Conservation (phyloP, 2,113 vertebrate species). For the Burhinus oedicnemus region DNA sequence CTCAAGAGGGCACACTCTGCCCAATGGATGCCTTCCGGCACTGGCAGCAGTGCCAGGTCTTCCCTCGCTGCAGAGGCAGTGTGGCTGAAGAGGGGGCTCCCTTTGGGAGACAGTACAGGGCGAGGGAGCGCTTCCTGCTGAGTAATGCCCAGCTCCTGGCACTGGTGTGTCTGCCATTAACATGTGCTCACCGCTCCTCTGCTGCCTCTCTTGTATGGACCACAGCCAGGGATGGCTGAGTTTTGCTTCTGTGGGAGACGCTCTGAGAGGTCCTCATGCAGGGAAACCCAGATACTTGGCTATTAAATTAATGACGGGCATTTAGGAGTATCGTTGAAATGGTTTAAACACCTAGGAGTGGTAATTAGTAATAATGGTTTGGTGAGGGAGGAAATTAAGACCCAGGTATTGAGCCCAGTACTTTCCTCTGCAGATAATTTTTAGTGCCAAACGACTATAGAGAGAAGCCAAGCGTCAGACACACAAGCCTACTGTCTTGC, state of each 20-base stretch:
- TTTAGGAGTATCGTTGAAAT: conserved; percentile 14
- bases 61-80: neutral
- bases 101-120: neutral
- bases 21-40: accelerated
- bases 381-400: conserved; percentile 54
- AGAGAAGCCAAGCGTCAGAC: neutral
- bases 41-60: neutral
- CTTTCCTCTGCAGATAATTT: conserved; percentile 58
- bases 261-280: neutral
- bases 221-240: neutral
- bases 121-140: neutral
- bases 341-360: conserved; percentile 34
- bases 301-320: neutral
- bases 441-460: conserved; percentile 47
- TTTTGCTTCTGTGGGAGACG: neutral
- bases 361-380: conserved; percentile 46
- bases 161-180: neutral
- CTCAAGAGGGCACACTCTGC: neutral
- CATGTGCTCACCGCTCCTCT: neutral
- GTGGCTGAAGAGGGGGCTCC: neutral
- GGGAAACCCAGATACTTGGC: conserved; percentile 27
- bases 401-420: conserved; percentile 27
- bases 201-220: neutral
- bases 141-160: neutral
- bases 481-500: neutral